Percentiles rank a stretch among this genome's conserved stretches.
Evolutionary conservation across 1,140 invertebrate genomes (phyloP).

Genomic region (Zaprionus nigranus): DNA sequence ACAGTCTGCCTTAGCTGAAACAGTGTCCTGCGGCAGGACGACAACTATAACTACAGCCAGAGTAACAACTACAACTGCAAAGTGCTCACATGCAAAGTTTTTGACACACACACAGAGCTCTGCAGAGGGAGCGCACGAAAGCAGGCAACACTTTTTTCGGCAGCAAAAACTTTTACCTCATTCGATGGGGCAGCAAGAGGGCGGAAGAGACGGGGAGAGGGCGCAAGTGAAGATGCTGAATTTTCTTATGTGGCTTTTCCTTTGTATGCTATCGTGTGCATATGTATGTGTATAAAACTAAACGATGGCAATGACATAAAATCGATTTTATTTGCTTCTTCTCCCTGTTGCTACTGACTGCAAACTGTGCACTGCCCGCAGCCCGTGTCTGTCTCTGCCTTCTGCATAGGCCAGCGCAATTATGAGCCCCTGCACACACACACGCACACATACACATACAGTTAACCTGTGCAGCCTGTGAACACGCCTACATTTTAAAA

Average conservation of each 20-base stretch:
- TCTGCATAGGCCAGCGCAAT: constrained; percentile 48
- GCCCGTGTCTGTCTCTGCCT: neutral
- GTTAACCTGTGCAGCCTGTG: neutral
- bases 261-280: constrained; percentile 46
- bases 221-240: constrained; percentile 2
- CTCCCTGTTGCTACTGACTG: constrained; percentile 5
- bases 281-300: constrained; percentile 37
- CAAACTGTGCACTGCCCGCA: constrained; percentile 9
- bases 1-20: constrained; percentile 51
- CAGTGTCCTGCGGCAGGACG: constrained; percentile 14
- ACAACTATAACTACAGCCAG: constrained; percentile 20
- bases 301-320: constrained; percentile 72
- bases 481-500: constrained; percentile 60
- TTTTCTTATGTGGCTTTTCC: constrained; percentile 36
- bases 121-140: constrained; percentile 3
- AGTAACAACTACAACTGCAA: constrained; percentile 26
- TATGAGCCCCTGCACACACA: constrained; percentile 33
- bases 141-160: constrained; percentile 43
- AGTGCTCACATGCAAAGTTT: constrained; percentile 67
- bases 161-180: constrained; percentile 68
- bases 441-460: constrained; percentile 2
- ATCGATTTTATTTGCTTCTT: constrained; percentile 68
- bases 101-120: neutral
- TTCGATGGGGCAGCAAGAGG: constrained; percentile 28
- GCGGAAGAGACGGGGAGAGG: neutral